Conservation (phyloP, 1,140 invertebrate species). For the Planococcus citri region DNA sequence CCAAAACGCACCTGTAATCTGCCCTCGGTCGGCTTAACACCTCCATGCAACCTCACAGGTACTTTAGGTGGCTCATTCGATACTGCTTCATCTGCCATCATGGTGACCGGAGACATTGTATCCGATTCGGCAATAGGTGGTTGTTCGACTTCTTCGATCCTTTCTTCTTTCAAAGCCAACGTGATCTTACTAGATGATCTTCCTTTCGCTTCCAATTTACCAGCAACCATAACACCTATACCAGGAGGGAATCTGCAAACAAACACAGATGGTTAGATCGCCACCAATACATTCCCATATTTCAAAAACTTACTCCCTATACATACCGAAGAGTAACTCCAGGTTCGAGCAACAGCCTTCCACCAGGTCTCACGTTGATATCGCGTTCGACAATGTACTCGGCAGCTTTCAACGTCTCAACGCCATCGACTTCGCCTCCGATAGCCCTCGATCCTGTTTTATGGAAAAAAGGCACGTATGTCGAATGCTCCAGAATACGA, state of each 20-base stretch:
- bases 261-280: neutral
- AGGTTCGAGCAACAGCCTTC: constrained; percentile 69
- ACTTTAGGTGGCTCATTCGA: too few species aligned
- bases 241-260: constrained; percentile 60
- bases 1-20: constrained; percentile 53
- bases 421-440: constrained; percentile 79
- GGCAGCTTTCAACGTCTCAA: constrained; percentile 58
- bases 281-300: too few species aligned
- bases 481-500: constrained; percentile 53
- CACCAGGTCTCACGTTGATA: constrained; percentile 78
- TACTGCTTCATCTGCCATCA: too few species aligned
- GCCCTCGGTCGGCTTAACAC: constrained; percentile 59
- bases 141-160: constrained; percentile 36
- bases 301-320: neutral
- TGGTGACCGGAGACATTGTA: constrained; percentile 35
- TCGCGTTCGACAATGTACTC: constrained; percentile 79
- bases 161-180: constrained; percentile 47
- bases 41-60: constrained; percentile 64
- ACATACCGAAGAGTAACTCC: constrained; percentile 64
- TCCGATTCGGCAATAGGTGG: constrained; percentile 37
- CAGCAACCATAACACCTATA: constrained; percentile 93
- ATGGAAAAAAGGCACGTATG: constrained; percentile 64
- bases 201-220: constrained; percentile 70
- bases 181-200: constrained; percentile 59
- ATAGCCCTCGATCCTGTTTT: constrained; percentile 51